Conservation (phyloP, 2,797 vertebrate genomes). For the Dipus sagitta region DNA sequence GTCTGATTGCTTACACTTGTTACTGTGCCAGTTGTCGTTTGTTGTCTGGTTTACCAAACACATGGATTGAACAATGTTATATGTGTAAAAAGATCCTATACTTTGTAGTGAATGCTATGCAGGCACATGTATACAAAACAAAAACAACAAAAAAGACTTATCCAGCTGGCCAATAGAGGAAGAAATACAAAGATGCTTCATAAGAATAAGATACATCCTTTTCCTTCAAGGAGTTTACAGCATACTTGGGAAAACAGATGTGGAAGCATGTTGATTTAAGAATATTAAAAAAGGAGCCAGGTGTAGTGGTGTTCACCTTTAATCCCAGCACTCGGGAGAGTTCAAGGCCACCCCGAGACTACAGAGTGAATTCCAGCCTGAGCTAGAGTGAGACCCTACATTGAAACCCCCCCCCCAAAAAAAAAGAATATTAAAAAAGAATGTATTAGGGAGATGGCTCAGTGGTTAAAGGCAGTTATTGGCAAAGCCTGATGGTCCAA, state of each 20-base stretch:
- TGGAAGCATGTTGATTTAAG: background rate
- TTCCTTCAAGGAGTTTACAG: slow-evolving; percentile 25
- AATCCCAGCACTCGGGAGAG: too few species aligned
- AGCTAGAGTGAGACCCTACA: too few species aligned
- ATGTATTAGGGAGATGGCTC: too few species aligned
- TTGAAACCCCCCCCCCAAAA: too few species aligned
- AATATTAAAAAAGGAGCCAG: background rate
- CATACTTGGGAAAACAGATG: slow-evolving; percentile 28
- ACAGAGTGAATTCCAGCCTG: too few species aligned
- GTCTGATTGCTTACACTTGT: background rate
- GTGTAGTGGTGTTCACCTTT: too few species aligned
- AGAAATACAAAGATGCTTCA: slow-evolving; percentile 25
- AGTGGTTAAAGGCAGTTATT: too few species aligned
- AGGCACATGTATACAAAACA: background rate
- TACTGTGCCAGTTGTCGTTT: background rate
- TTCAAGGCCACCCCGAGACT: too few species aligned
- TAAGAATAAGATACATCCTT: background rate
- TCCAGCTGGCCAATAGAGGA: background rate
- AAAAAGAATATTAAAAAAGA: too few species aligned
- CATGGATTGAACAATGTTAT: background rate
- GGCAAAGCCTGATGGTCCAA: too few species aligned
- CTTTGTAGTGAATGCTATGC: background rate
- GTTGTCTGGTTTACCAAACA: background rate
- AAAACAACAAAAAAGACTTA: background rate
- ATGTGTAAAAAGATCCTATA: background rate